Evolutionary conservation across 2,113 vertebrate species (phyloP).

Genomic region (Coreoperca whiteheadi): DNA sequence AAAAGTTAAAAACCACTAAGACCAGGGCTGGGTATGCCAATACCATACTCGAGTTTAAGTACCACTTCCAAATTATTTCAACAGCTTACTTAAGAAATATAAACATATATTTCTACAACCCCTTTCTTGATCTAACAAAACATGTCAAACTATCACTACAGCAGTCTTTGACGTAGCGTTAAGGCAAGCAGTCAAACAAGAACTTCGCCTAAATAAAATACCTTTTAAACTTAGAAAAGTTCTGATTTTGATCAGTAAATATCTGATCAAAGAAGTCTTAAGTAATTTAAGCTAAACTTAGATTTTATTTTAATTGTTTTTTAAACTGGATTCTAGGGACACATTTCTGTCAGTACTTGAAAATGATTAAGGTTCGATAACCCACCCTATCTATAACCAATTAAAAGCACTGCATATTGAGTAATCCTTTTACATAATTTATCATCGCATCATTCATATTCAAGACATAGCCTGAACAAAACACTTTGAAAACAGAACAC

Average conservation of each 20-base stretch:
- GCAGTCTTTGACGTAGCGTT: too few relatives aligned
- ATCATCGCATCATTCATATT: background rate
- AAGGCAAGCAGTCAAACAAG: background rate
- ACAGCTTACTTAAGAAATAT: background rate
- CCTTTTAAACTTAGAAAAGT: background rate
- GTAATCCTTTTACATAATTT: background rate
- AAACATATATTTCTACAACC: background rate
- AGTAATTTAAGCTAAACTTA: too few relatives aligned
- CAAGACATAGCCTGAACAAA: background rate
- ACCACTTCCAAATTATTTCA: background rate
- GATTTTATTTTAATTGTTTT: background rate
- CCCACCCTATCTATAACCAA: too few relatives aligned
- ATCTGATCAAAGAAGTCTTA: background rate
- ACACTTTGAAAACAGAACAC: rapidly evolving
- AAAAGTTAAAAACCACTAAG: background rate
- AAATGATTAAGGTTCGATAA: background rate
- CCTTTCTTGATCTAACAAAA: background rate
- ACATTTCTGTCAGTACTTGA: background rate
- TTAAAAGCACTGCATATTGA: background rate
- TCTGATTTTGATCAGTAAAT: too few relatives aligned
- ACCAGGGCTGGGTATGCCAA: too few relatives aligned
- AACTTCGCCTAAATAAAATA: background rate
- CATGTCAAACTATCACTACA: too few relatives aligned
- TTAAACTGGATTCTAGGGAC: background rate
- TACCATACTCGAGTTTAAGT: background rate